These are phyloP conservation scores for Myrmecophaga tridactyla DNA, from an alignment of 2,113 vertebrate genomes.

Conservation along the genomic window DNA sequence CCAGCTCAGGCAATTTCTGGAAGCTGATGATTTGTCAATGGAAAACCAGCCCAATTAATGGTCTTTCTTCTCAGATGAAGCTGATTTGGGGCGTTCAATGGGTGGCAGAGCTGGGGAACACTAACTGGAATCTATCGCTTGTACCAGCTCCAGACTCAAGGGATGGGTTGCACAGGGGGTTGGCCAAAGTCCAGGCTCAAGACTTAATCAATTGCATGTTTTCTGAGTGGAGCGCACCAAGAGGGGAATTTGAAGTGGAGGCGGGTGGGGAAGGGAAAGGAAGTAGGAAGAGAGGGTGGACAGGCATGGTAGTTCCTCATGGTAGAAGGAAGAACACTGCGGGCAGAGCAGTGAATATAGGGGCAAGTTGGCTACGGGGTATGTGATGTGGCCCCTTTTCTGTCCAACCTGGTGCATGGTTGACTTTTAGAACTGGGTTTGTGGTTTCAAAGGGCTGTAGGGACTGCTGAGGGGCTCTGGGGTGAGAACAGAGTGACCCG, in stretches of 20 bases:
- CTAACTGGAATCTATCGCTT: too few species aligned
- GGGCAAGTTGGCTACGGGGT: not conserved
- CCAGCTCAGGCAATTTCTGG: not conserved
- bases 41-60: not conserved
- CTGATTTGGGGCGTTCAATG: not conserved
- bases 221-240: not conserved
- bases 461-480: not conserved
- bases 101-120: not conserved
- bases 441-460: not conserved
- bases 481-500: not conserved
- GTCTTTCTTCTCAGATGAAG: not conserved
- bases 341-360: not conserved
- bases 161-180: not conserved
- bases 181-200: not conserved
- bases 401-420: rapidly evolving
- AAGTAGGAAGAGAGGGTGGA: not conserved
- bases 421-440: not conserved
- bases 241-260: rapidly evolving
- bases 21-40: not conserved
- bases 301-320: not conserved
- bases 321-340: not conserved
- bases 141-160: not conserved
- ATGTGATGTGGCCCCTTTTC: not conserved
- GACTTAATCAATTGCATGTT: not conserved
- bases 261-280: not conserved